Percentiles rank a stretch among this genome's conserved stretches.
These are phyloP conservation scores for Tenualosa ilisha DNA, from an alignment of 2,797 vertebrate species.

Conservation along the genomic window DNA sequence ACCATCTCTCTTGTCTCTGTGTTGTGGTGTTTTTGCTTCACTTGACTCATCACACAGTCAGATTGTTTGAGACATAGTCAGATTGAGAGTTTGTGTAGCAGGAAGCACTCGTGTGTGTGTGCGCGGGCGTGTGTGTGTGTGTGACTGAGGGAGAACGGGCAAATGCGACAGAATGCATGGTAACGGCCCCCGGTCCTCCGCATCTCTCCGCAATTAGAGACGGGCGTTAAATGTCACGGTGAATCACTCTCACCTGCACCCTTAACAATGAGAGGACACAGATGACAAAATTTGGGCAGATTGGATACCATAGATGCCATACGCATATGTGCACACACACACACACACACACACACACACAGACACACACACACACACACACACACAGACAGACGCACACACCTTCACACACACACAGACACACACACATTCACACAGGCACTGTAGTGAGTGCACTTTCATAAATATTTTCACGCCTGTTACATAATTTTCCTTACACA, in stretches of 20 bases:
- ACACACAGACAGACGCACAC: constrained; percentile 48
- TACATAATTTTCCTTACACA: constrained; percentile 46
- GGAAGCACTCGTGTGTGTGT: too few relatives aligned
- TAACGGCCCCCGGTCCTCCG: constrained; percentile 53
- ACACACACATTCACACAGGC: background rate
- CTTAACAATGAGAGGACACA: constrained; percentile 62
- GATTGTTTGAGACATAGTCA: background rate
- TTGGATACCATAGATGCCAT: constrained; percentile 43
- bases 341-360: constrained; percentile 38
- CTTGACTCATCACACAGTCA: background rate
- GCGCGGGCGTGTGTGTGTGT: too few relatives aligned
- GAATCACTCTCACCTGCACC: constrained; percentile 73
- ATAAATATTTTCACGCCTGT: background rate
- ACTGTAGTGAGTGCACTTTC: too few relatives aligned
- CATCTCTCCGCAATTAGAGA: constrained; percentile 72
- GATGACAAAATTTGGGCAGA: constrained; percentile 46
- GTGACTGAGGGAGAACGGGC: constrained; percentile 25
- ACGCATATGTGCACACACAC: constrained; percentile 50
- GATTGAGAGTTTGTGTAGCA: background rate
- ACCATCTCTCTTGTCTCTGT: background rate
- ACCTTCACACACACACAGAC: constrained; percentile 33
- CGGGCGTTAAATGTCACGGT: constrained; percentile 75
- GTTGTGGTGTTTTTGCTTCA: background rate
- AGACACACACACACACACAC: background rate
- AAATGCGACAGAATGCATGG: constrained; percentile 21